Conservation (phyloP, 2,888 invertebrate species). For the Buathra laborator region DNA sequence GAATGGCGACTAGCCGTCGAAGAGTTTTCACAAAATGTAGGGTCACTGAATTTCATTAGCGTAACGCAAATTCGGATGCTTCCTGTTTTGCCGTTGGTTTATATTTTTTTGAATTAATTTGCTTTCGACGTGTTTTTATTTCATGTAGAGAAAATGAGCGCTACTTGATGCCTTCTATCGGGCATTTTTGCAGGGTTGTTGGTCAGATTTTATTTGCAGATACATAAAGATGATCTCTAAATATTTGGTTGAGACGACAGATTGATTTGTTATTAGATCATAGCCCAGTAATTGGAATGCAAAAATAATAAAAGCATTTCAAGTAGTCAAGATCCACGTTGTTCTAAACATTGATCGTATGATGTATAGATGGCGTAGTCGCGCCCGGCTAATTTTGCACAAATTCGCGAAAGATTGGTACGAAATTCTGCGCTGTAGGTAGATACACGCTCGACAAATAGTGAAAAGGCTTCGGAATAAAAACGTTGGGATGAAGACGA, state of each 20-base stretch:
- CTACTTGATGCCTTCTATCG: too few relatives aligned
- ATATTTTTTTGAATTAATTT: not conserved
- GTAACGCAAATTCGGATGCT: not conserved
- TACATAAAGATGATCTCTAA: too few relatives aligned
- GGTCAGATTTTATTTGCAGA: too few relatives aligned
- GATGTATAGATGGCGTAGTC: not conserved
- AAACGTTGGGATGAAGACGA: conserved; percentile 27
- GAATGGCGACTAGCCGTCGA: not conserved
- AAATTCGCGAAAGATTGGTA: conserved; percentile 18
- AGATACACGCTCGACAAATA: conserved; percentile 1
- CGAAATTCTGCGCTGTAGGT: not conserved
- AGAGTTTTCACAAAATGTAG: not conserved
- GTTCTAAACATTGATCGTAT: not conserved
- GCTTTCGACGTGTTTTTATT: not conserved
- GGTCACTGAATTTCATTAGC: not conserved
- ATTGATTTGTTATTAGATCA: too few relatives aligned
- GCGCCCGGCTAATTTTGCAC: not conserved
- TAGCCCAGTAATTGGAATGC: too few relatives aligned
- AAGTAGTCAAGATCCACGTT: too few relatives aligned
- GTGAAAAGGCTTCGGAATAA: conserved; percentile 18
- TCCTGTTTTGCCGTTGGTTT: not conserved
- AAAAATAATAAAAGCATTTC: too few relatives aligned
- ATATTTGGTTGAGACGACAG: too few relatives aligned
- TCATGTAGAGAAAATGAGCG: too few relatives aligned
- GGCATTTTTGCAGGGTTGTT: too few relatives aligned